Conservation (phyloP, 2,888 invertebrate species). For the Epinotia brunnichana region DNA sequence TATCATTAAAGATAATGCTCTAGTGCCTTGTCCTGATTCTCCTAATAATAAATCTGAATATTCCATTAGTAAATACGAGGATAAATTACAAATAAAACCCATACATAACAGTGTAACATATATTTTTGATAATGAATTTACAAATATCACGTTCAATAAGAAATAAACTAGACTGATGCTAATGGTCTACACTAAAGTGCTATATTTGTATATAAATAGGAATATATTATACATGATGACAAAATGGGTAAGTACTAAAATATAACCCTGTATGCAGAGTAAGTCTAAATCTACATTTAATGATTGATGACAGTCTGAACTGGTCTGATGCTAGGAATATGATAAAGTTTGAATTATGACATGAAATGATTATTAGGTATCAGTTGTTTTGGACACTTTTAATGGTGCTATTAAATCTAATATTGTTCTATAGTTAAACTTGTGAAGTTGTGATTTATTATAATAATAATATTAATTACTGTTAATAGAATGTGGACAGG, state of each 20-base stretch:
- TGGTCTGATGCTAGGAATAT: slow-evolving; percentile 59
- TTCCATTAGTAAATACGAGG: slow-evolving; percentile 46
- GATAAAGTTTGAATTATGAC: slow-evolving; percentile 48
- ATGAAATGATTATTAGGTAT: slow-evolving; percentile 34
- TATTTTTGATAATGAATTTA: slow-evolving; percentile 80
- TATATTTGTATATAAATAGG: slow-evolving; percentile 48
- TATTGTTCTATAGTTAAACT: slow-evolving; percentile 12
- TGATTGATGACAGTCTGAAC: slow-evolving; percentile 38
- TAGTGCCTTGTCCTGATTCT: slow-evolving; percentile 52
- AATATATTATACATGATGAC: slow-evolving; percentile 50
- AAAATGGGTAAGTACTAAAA: slow-evolving; percentile 49
- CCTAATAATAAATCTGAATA: slow-evolving; percentile 45
- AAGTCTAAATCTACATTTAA: slow-evolving; percentile 48
- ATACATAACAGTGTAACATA: slow-evolving; percentile 79
- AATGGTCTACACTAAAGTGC: slow-evolving; percentile 45
- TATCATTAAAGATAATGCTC: slow-evolving; percentile 55
- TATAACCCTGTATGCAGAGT: slow-evolving; percentile 52
- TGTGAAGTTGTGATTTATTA: slow-evolving; percentile 24
- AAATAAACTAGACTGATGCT: slow-evolving; percentile 63
- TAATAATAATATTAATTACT: slow-evolving; percentile 33
- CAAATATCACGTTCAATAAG: slow-evolving; percentile 75
- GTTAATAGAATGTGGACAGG: slow-evolving; percentile 47
- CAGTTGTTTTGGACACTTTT: slow-evolving; percentile 31
- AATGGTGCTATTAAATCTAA: slow-evolving; percentile 23
- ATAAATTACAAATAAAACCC: slow-evolving; percentile 76